Evolutionary conservation across 2,797 vertebrate genomes (phyloP).

Genomic region (Helostoma temminkii): DNA sequence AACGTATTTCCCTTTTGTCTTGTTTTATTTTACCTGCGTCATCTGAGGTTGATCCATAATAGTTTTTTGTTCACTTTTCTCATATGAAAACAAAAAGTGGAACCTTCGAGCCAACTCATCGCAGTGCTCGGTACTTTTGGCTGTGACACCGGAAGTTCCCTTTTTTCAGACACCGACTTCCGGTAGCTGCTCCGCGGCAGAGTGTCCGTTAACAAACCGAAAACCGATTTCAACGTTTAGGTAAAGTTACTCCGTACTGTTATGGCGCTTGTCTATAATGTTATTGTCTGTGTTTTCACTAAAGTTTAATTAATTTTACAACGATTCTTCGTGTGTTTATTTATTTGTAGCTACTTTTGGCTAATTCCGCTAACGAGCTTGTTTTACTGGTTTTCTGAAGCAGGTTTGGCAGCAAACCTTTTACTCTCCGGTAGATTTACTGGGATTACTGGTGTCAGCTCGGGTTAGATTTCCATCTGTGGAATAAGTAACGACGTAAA

Average conservation of each 20-base stretch:
- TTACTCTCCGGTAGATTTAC: too few relatives aligned
- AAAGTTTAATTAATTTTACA: too few relatives aligned
- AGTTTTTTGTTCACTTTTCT: background rate
- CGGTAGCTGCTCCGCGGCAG: fast-evolving
- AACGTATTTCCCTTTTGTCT: too few relatives aligned
- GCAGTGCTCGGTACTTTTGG: conserved; percentile 5
- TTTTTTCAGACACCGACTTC: too few relatives aligned
- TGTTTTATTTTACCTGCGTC: too few relatives aligned
- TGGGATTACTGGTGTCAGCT: too few relatives aligned
- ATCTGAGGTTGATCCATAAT: background rate
- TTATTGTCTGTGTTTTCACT: too few relatives aligned
- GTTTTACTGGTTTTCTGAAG: background rate
- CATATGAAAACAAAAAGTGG: background rate
- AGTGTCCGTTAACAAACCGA: background rate
- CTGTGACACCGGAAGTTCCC: conserved; percentile 28
- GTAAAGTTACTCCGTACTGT: background rate
- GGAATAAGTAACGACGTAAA: too few relatives aligned
- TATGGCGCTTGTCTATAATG: too few relatives aligned
- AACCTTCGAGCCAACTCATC: background rate
- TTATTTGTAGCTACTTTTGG: background rate
- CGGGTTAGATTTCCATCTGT: too few relatives aligned
- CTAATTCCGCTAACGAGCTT: too few relatives aligned
- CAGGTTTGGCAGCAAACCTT: background rate
- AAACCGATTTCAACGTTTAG: fast-evolving
- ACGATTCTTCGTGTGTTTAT: fast-evolving